Conservation (phyloP, 2,888 invertebrate genomes). For the Dolomedes plantarius region DNA sequence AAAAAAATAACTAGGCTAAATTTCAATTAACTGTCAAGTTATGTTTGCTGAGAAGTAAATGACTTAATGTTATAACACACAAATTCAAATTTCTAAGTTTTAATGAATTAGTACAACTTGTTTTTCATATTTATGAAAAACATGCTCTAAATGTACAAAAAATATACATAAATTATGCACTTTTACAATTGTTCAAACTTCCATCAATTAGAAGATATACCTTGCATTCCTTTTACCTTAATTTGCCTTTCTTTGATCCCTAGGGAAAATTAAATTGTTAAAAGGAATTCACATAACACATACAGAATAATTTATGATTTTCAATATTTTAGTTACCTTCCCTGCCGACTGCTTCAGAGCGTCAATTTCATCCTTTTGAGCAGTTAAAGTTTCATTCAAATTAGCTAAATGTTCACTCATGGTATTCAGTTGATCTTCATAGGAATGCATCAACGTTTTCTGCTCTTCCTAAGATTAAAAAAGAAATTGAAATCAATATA, state of each 20-base stretch:
- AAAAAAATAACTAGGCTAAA: no score
- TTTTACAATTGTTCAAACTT: not conserved
- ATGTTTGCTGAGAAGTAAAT: no score
- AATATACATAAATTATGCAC: not conserved
- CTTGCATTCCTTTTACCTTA: not conserved
- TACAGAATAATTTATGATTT: no score
- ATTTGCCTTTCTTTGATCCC: not conserved
- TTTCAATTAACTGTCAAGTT: no score
- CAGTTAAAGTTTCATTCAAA: slow-evolving; percentile 89
- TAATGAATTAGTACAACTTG: not conserved
- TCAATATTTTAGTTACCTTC: slow-evolving; percentile 46
- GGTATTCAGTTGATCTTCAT: slow-evolving; percentile 85
- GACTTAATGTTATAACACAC: no score
- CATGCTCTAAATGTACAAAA: not conserved
- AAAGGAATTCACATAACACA: not conserved
- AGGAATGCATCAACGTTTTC: slow-evolving; percentile 81
- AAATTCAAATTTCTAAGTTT: not conserved
- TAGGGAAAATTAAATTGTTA: not conserved
- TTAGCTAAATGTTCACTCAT: slow-evolving; percentile 87
- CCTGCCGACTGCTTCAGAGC: slow-evolving; percentile 77
- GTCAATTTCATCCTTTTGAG: slow-evolving; percentile 87
- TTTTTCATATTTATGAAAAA: not conserved
- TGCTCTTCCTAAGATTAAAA: slow-evolving; percentile 82
- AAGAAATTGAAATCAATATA: no score
- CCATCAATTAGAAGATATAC: not conserved